Base-by-base conservation (phyloP, 2,797 vertebrate species). In the Chelmon rostratus region DNA sequence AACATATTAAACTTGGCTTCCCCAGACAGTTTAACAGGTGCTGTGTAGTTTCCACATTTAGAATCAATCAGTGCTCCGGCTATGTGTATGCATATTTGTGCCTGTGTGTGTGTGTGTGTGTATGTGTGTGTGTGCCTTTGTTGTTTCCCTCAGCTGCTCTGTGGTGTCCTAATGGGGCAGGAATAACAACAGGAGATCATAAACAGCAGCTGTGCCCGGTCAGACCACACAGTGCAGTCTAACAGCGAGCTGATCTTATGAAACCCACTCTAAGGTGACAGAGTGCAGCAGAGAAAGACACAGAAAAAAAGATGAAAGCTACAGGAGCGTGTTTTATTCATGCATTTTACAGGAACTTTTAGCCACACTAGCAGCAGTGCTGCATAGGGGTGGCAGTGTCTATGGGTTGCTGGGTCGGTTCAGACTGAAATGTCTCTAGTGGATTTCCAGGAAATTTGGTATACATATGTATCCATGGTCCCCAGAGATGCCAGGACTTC, bases 191-290 rank as follows among this genome's bases (percentile, higher is more conserved):
- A 89, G 87, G 86, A 86, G 82, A 90, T 90, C 90, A 83, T 76
- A 92, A 90, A 90, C 77, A 88, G 90, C 93, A 93, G 93, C 92
- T 92, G 92, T 89, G 92, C 73, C 80, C 40, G 56, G 81, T 86
- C 86, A 84, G 88, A 86, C 81, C 86, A 78, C 82, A 87, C 89
- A 62, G 63, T 42, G 69, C 78, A 70, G 73, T 81, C 50, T 37
- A 80, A 62, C 86, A 65, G 59, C 44, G 15, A 19, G 38, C 47
- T 5, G 31, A 69, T 78, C 73, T 66, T 19, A 76, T 66, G 69
- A 84, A 86, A 72, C 53, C 23, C 59, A 46, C 68, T 64, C 31
- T 37, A 7, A 81, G 80, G 79, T 79, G 81, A 85, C 64, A 31
- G 35, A 81, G 78, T 69, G 76, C 62, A 79, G 72, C 68, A 11